Percentiles rank a stretch among this genome's conserved stretches.
These are phyloP conservation scores for Pocillopora grandis DNA, from an alignment of 92 coral and sea anemone genomes.

Conservation along the genomic window DNA sequence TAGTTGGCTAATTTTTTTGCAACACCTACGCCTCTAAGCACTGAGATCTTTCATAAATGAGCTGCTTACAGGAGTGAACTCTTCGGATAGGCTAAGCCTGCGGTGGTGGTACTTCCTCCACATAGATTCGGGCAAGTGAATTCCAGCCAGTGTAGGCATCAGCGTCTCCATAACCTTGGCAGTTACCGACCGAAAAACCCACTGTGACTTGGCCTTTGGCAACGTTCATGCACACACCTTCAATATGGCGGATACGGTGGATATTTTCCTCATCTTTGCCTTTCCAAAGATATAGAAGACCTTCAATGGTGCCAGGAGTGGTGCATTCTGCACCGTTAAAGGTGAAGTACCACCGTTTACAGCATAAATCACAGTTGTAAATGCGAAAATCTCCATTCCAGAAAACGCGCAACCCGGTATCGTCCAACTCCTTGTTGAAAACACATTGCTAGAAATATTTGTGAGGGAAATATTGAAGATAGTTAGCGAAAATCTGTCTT, in stretches of 20 bases:
- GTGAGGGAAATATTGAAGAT: too few relatives aligned
- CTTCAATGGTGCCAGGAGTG: slow-evolving; percentile 43
- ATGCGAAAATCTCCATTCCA: slow-evolving; percentile 47
- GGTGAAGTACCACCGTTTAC: slow-evolving; percentile 55
- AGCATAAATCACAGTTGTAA: slow-evolving; percentile 7
- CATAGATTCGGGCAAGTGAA: slow-evolving; percentile 40
- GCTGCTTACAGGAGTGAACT: too few relatives aligned
- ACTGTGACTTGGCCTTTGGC: slow-evolving; percentile 19
- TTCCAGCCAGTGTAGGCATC: slow-evolving; percentile 35
- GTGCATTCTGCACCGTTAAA: slow-evolving; percentile 48
- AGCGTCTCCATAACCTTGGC: slow-evolving; percentile 10
- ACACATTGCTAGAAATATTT: slow-evolving; percentile 1
- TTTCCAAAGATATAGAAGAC: slow-evolving; percentile 7
- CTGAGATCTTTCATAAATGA: too few relatives aligned
- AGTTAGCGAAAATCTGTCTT: too few relatives aligned
- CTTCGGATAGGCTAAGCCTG: too few relatives aligned
- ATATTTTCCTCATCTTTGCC: neutral
- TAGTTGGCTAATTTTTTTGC: too few relatives aligned
- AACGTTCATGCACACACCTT: slow-evolving; percentile 37
- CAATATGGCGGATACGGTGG: slow-evolving; percentile 11
- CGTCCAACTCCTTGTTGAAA: slow-evolving; percentile 7
- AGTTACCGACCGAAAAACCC: slow-evolving; percentile 40
- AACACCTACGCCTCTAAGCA: too few relatives aligned
- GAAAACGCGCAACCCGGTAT: slow-evolving; percentile 40
- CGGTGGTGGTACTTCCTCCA: slow-evolving; percentile 49